Base-by-base conservation (phyloP, 2,888 invertebrate genomes). In the Microctonus brassicae region DNA sequence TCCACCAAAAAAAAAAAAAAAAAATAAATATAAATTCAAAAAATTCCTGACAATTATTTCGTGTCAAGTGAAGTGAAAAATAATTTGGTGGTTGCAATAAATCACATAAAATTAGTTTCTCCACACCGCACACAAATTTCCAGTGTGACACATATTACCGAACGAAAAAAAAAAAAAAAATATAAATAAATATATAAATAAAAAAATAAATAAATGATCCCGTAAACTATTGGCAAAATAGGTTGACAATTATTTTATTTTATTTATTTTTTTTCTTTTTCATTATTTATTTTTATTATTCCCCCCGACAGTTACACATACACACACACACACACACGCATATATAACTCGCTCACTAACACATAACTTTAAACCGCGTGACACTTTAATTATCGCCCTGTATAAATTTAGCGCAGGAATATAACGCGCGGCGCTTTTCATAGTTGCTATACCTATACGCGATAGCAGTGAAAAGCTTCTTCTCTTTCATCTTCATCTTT, bases 351-450 rank as follows among this genome's bases (percentile, higher is more conserved):
- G 47, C 47, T 47, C 47, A 47, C 47, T 47, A 47, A 17, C 17
- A 47, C 47, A 47, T 47, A 47, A 47, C 55, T 26, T 55, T 26
- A 33, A 17, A 33, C 77, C 69, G 79, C 76, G 81, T 82, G 86
- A 86, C 86, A 85, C 82, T 86, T 86, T 86, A 86, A 86, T 86
- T 85, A 86, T 84, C 81, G 82, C 77, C 79, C 73, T 76, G 82
- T 77, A 83, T 83, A 85, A 85, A 84, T 85, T 81, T 83, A 76
- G 52, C 69, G 66, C 29, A 60, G 61, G 70, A 70, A 69, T 63
- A 57, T 66, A 60, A 22, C 62, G 52, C 52, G 69, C 70, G 71
- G 67, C 52, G 63, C 67, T 68, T 67, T 53, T 66, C 69, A 72
- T 73, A 64, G 33, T 62, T 53, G 63, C 71, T 47, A 47, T n/a